These are phyloP conservation scores for Zapornia atra DNA, from an alignment of 2,113 vertebrate species.

Conservation along the genomic window DNA sequence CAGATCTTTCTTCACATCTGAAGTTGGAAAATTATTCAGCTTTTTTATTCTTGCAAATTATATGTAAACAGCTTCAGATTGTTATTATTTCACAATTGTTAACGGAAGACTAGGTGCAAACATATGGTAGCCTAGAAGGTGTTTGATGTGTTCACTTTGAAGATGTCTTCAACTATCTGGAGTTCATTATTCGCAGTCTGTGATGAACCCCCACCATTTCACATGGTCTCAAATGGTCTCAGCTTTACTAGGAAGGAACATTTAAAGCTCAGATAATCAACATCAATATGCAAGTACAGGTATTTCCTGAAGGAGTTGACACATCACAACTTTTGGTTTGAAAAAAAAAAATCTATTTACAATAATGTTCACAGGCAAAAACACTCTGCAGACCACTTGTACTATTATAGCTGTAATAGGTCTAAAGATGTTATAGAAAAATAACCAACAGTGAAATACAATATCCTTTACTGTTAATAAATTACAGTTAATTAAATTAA, in stretches of 20 bases:
- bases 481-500: neutral
- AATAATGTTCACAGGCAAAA: neutral
- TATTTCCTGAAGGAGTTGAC: neutral
- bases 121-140: neutral
- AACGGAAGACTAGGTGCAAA: neutral
- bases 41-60: neutral
- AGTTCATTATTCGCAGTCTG: neutral
- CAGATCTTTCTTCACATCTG: neutral
- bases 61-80: neutral
- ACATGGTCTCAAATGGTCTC: neutral
- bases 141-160: conserved; percentile 33
- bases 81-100: neutral
- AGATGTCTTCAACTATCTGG: neutral
- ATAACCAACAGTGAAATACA: neutral
- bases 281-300: neutral
- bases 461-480: neutral
- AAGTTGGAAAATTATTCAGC: neutral
- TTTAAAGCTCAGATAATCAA: neutral
- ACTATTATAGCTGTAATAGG: neutral
- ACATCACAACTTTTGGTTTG: neutral
- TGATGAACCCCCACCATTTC: neutral
- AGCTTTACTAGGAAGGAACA: neutral
- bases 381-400: neutral
- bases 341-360: neutral
- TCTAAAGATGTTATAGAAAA: neutral